These are phyloP conservation scores for Coturnix japonica DNA, from an alignment of 2,113 vertebrate species.

Conservation along the genomic window DNA sequence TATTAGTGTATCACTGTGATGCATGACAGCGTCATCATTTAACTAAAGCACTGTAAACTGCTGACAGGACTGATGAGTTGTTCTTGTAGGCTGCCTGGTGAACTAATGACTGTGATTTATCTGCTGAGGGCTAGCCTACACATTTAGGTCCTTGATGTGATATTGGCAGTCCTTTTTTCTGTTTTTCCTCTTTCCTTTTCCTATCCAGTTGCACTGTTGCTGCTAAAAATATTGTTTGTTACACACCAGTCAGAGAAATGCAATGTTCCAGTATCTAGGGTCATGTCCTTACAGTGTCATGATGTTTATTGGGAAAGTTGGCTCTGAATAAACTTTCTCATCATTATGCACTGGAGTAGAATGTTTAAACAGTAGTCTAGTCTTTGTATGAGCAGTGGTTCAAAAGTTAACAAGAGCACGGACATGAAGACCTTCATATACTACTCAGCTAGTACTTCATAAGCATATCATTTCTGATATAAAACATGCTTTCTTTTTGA, in stretches of 20 bases:
- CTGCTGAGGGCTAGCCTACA: neutral
- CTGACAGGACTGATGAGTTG: neutral
- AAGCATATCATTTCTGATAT: neutral
- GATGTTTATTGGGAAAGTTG: neutral
- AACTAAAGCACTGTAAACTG: neutral
- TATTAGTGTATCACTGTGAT: neutral
- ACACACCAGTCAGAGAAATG: neutral
- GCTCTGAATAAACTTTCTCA: neutral
- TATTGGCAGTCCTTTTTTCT: neutral
- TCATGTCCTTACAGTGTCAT: neutral
- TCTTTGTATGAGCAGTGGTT: neutral
- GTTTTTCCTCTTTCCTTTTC: too few species aligned
- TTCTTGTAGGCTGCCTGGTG: neutral
- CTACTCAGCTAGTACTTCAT: neutral
- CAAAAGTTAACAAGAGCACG: neutral
- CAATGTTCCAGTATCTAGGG: neutral
- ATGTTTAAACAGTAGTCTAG: neutral
- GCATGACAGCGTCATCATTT: neutral
- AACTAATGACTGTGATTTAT: neutral
- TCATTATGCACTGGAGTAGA: neutral
- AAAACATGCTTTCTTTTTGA: neutral
- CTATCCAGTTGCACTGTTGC: neutral
- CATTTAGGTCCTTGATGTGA: neutral
- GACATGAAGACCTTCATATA: neutral
- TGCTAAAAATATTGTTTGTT: neutral